Percentiles rank a stretch among this genome's conserved stretches.
Evolutionary conservation across 2,113 vertebrate species (phyloP).

Genomic region (Marmota monax): DNA sequence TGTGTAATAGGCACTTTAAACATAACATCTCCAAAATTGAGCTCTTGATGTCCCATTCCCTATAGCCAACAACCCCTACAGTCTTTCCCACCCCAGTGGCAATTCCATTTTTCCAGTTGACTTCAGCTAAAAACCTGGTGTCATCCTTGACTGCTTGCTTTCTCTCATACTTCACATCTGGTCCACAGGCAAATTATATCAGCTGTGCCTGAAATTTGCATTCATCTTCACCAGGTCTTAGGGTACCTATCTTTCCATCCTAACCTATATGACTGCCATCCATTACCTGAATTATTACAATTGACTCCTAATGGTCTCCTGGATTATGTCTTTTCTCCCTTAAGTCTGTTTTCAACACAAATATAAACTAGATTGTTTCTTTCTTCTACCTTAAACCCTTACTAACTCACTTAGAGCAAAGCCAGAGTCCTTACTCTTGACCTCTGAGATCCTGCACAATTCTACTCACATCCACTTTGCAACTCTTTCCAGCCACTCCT

Average conservation of each 20-base stretch:
- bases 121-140: neutral
- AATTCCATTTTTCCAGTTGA: neutral
- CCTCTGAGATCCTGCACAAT: neutral
- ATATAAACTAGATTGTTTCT: neutral
- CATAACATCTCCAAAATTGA: neutral
- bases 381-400: neutral
- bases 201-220: neutral
- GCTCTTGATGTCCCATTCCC: neutral
- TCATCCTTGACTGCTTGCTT: neutral
- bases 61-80: neutral
- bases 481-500: neutral
- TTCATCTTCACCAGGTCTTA: neutral
- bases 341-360: conserved; percentile 28
- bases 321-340: neutral
- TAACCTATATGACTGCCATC: neutral
- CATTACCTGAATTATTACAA: neutral
- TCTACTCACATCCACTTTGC: neutral
- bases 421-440: neutral
- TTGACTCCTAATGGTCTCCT: neutral
- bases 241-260: neutral
- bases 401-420: neutral
- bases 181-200: neutral
- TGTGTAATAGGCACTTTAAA: neutral
- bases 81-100: neutral
- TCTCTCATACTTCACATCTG: neutral